These are phyloP conservation scores for Lasaia peninsularis DNA, from an alignment of 1,140 invertebrate species.

Conservation along the genomic window DNA sequence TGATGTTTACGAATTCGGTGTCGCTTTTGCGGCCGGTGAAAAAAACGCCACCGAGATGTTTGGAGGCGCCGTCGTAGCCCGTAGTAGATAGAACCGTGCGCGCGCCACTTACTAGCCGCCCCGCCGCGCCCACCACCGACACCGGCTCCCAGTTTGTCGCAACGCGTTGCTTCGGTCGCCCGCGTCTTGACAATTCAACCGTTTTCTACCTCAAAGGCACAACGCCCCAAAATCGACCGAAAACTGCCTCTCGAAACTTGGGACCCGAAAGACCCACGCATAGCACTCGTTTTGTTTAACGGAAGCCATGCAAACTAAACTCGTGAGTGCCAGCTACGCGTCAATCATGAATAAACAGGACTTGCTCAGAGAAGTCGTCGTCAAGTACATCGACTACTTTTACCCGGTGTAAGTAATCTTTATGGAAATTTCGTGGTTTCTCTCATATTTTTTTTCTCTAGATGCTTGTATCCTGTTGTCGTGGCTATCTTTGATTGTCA, in stretches of 20 bases:
- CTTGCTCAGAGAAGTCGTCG: conserved; percentile 80
- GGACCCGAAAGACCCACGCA: conserved; percentile 51
- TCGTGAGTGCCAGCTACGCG: conserved; percentile 79
- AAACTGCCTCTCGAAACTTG: conserved; percentile 56
- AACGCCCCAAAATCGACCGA: conserved; percentile 45
- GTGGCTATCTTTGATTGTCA: conserved; percentile 3
- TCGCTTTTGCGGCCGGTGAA: conserved; percentile 38
- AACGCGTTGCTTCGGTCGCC: conserved; percentile 66
- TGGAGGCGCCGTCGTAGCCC: conserved; percentile 64
- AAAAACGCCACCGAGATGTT: conserved; percentile 70
- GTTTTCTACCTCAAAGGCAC: conserved; percentile 52
- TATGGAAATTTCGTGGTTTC: conserved; percentile 30
- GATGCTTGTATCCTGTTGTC: conserved; percentile 33
- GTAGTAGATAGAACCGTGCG: conserved; percentile 69
- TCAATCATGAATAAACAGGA: conserved; percentile 81
- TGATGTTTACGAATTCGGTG: conserved; percentile 49
- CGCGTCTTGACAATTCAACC: conserved; percentile 41
- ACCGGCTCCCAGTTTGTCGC: conserved; percentile 63
- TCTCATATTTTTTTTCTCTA: conserved; percentile 38
- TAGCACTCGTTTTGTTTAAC: conserved; percentile 45
- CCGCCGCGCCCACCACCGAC: conserved; percentile 45
- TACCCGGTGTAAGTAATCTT: conserved; percentile 80
- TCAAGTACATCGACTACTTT: conserved; percentile 83
- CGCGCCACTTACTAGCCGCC: conserved; percentile 63
- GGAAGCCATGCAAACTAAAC: conserved; percentile 74